Evolutionary conservation across 2,888 invertebrate genomes (phyloP), one percentile per base, ranked within the genome.

Genomic region (Eristalis intricaria): DNA sequence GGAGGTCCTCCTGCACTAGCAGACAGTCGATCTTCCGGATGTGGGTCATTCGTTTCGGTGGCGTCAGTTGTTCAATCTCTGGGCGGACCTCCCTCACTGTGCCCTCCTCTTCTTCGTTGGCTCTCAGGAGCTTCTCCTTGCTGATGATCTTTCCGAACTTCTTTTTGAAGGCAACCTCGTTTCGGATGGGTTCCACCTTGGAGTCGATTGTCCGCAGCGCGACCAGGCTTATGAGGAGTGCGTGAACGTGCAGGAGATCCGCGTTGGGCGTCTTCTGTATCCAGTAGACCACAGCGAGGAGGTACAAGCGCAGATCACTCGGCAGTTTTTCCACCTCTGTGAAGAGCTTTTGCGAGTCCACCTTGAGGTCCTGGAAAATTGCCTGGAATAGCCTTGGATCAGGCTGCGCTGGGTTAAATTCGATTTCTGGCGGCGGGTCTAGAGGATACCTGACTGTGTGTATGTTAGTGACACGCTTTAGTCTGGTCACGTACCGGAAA

Each of bases 241-340:
- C 89, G 66, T 92, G 91, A 19, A 93, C 70, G 73, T 93, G 92
- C 4, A 91, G 50, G 22, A 91, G 29, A 84, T 92, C 92, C 8
- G 90, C 90, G 73, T 91, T 90, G 32, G 90, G 88, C 0, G 92
- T 92, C 15, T 91, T 90, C 71, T 91, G 91, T 13, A 92, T 80
- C 93, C 93, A 93, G 83, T 91, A 93, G 26, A 92, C 89, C 50
- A 93, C 90, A 1, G 92, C 89, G 19, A 93, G 85, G 4, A 91
- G 90, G 71, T 93, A 93, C 0, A 93, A 64, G 58, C 89, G 90
- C 11, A 93, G 78, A 66, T 92, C 90, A 29, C 82, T 50, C 0
- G 93, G 93, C 5, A 93, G 61, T 15, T 82, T 35, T 2, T 91
- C 60, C 13, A 92, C 50, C 29, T 90, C 88, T 1, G 70, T 35